phyloP scores from a whole-genome alignment of 53 echinoderm and acorn worm genomes.

The Echinometra lucunter region DNA sequence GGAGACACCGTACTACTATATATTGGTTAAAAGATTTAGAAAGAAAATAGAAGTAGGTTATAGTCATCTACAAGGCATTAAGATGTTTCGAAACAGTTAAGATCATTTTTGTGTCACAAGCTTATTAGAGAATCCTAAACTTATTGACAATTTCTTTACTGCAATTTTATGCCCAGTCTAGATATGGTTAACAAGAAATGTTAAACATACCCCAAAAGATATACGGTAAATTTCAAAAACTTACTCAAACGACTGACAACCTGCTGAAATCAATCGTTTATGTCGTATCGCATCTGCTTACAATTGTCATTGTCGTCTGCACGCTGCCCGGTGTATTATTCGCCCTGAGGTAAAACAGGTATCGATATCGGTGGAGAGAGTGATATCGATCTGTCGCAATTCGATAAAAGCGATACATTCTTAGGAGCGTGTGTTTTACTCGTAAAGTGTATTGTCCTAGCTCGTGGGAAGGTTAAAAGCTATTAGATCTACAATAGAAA shows the following conservation, averaged over 20 bases:
- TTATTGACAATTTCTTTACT: not conserved
- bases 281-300: constrained; percentile 11
- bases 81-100: too few species aligned
- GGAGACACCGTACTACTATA: too few species aligned
- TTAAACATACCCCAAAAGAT: not conserved
- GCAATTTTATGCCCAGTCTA: not conserved
- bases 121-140: too few species aligned
- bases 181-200: not conserved
- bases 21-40: too few species aligned
- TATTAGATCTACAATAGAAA: not conserved
- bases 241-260: not conserved
- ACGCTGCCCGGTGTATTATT: not conserved
- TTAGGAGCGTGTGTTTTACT: constrained; percentile 13
- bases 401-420: constrained; percentile 45
- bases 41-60: too few species aligned
- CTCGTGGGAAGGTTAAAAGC: not conserved
- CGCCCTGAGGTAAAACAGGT: not conserved
- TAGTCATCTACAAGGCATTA: too few species aligned
- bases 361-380: constrained; percentile 23
- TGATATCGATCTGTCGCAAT: constrained; percentile 24
- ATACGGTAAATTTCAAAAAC: not conserved
- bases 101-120: too few species aligned
- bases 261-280: constrained; percentile 17
- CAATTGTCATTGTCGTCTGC: constrained; percentile 38
- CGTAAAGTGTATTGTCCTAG: not conserved